A percentile compares a stretch with the other conserved stretches of the same genome.
Conservation (phyloP, 2,888 invertebrate genomes). For the Epirrita christyi region DNA sequence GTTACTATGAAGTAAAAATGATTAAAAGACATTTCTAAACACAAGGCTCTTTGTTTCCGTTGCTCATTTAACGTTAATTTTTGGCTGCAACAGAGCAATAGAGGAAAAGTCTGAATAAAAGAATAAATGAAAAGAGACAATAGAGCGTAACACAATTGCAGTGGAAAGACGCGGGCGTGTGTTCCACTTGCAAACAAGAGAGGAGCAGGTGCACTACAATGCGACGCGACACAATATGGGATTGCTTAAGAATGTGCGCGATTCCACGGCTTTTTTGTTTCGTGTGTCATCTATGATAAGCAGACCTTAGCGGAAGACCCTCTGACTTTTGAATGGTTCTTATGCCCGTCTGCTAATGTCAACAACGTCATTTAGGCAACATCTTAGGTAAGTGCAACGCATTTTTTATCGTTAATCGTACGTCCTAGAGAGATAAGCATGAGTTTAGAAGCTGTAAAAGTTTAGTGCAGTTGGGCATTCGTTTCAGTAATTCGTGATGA, state of each 20-base stretch:
- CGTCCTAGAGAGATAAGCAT: too few species aligned
- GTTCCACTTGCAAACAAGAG: slow-evolving; percentile 76
- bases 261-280: slow-evolving; percentile 20
- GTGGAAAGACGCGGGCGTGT: slow-evolving; percentile 76
- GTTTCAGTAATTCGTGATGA: too few species aligned
- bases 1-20: background rate
- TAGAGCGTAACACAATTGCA: slow-evolving; percentile 76
- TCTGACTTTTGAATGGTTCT: too few species aligned
- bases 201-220: slow-evolving; percentile 27
- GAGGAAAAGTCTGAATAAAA: slow-evolving; percentile 65
- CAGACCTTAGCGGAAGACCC: background rate
- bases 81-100: slow-evolving; percentile 54
- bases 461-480: too few species aligned
- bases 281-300: slow-evolving; percentile 2
- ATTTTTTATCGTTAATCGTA: too few species aligned
- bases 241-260: slow-evolving; percentile 23
- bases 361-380: too few species aligned
- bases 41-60: background rate
- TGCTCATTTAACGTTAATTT: slow-evolving; percentile 29
- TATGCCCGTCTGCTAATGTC: too few species aligned
- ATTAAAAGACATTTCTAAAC: background rate
- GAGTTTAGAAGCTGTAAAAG: too few species aligned
- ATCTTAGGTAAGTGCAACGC: too few species aligned
- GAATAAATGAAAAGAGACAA: slow-evolving; percentile 77
- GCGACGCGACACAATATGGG: slow-evolving; percentile 22